Percentiles rank a stretch among this genome's conserved stretches.
Conservation (phyloP, 2,888 invertebrate genomes). For the Zygogramma bicolorata region DNA sequence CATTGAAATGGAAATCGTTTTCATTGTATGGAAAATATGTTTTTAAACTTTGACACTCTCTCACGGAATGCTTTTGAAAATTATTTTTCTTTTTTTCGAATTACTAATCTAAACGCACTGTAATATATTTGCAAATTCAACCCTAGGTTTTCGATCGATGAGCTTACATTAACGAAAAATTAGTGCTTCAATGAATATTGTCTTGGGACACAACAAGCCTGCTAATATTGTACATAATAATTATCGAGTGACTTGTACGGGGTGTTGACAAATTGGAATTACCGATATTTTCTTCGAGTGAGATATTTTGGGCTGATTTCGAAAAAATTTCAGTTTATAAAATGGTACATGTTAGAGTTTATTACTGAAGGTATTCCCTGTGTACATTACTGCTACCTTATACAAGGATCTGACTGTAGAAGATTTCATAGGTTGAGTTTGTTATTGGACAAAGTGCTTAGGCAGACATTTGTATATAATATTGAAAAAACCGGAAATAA, state of each 20-base stretch:
- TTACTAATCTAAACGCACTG: neutral
- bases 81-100: neutral
- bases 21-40: neutral
- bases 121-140: slow-evolving; percentile 1
- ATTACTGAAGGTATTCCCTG: no score
- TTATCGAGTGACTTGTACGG: slow-evolving; percentile 14
- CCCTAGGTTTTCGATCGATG: neutral
- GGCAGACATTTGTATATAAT: no score
- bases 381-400: no score
- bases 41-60: slow-evolving; percentile 31
- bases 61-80: slow-evolving; percentile 1
- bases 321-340: no score
- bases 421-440: no score
- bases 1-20: neutral
- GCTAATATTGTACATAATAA: slow-evolving; percentile 28
- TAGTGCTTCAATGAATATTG: slow-evolving; percentile 6
- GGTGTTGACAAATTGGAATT: slow-evolving; percentile 15
- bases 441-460: no score
- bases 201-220: slow-evolving; percentile 23
- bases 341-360: no score
- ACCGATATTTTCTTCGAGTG: neutral
- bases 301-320: neutral
- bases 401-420: no score
- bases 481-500: no score
- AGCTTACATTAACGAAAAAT: neutral